Evolutionary conservation across 2,113 vertebrate genomes (phyloP).

Genomic region (Oncorhynchus masou): DNA sequence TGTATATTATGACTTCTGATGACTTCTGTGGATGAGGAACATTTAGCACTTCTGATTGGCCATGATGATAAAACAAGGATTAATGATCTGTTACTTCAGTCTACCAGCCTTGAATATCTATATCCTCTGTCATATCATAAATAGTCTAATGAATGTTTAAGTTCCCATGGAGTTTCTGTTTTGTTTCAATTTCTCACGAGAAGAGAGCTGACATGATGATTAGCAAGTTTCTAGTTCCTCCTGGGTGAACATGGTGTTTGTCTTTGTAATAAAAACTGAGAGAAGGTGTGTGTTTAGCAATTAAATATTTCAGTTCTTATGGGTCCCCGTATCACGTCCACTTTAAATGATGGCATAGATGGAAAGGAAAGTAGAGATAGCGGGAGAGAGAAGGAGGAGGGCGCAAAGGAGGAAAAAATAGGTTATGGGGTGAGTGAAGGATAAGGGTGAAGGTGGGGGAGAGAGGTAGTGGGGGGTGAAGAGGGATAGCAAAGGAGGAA

Average conservation of each 20-base stretch:
- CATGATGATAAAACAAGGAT: no score
- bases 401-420: not conserved
- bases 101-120: no score
- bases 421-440: no score
- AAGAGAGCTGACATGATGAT: not conserved
- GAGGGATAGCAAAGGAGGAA: not conserved
- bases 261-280: conserved; percentile 15
- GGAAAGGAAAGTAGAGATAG: not conserved
- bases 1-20: no score
- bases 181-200: no score
- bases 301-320: not conserved
- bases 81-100: no score
- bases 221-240: not conserved
- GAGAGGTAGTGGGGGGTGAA: not conserved
- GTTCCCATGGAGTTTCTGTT: no score
- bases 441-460: not conserved
- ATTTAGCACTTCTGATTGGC: no score
- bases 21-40: no score
- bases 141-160: no score
- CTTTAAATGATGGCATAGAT: not conserved
- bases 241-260: conserved; percentile 1
- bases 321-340: not conserved
- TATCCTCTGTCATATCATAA: no score
- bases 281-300: conserved; percentile 5
- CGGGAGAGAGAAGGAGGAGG: not conserved